Percentiles rank a stretch among this genome's conserved stretches.
Evolutionary conservation across 2,797 vertebrate species (phyloP).

Genomic region (Lepus oiostolus): DNA sequence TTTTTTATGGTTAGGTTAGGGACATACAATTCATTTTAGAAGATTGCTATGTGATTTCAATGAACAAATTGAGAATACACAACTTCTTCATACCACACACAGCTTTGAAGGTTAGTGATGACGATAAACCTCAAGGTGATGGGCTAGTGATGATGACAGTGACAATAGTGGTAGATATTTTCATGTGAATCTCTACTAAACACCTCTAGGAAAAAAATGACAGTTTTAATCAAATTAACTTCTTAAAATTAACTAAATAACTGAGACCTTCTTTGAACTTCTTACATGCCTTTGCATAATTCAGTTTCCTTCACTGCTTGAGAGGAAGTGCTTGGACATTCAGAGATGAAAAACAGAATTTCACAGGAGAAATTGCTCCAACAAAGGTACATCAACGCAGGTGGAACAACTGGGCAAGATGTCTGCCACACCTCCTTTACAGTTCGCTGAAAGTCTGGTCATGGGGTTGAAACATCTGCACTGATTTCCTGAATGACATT

Average conservation of each 20-base stretch:
- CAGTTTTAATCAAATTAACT: constrained; percentile 57
- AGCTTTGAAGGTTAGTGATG: not conserved
- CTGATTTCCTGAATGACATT: not conserved
- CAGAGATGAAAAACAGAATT: constrained; percentile 79
- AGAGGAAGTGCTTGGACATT: constrained; percentile 68
- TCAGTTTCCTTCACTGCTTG: constrained; percentile 69
- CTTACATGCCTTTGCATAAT: constrained; percentile 68
- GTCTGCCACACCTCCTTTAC: not conserved
- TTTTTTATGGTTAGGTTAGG: not conserved
- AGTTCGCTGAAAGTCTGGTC: not conserved
- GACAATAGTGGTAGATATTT: not conserved
- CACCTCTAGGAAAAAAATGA: not conserved
- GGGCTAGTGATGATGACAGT: too few species aligned
- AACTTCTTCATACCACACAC: not conserved
- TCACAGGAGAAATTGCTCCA: constrained; percentile 67
- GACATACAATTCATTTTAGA: not conserved
- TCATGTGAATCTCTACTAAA: constrained; percentile 18
- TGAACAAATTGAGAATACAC: not conserved
- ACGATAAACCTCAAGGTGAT: not conserved
- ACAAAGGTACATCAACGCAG: not conserved
- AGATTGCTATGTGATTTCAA: not conserved
- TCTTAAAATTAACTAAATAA: constrained; percentile 42
- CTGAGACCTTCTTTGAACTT: constrained; percentile 70
- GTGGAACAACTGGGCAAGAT: not conserved
- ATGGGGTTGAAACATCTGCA: not conserved